Base-by-base conservation (phyloP, 2,113 vertebrate genomes). In the Capricornis sumatraensis region DNA sequence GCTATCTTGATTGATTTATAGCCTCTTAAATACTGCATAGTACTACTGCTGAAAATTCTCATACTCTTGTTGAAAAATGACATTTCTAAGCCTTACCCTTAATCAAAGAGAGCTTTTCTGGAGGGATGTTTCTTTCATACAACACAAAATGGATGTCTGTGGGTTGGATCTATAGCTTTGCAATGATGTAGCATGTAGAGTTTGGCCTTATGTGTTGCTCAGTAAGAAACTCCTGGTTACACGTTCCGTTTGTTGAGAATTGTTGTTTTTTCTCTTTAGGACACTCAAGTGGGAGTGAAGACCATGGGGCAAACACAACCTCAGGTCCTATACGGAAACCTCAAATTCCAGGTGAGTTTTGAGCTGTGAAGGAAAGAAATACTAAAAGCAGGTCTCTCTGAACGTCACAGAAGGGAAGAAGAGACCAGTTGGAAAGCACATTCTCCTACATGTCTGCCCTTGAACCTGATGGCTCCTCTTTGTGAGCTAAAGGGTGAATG, bases 301-400 rank as follows among this genome's bases (percentile, higher is more conserved):
- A 58, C 6, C 52, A 55, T 25, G 93, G 50, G 0, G 16, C 21
- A 10, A 97, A 17, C 57, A 96, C 98, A 0, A 96, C 98, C 74
- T 89, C 96, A 2, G 33, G 57, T 74, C 97, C 98, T 55, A 11
- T 4, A 0, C 95, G 97, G 82, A 98, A 33, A 74, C 53, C 98
- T 76, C 95, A 97, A 85, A 96, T 98, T 95, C 98, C 98, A 96
- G 98, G 98, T 98, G 95, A 95, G 96, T 97, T 94, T 82, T 16
- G 10, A 45, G 19, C 17, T 40, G 5, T 50, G 60, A 64, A 58
- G 23, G 60, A 58, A 23, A 21, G 8, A 16, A 19, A 45, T 17
- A 14, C 21, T 58, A 25, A 86, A 58, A 53, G 14, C 14, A 85
- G 36, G 27, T 84, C 55, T 87, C 25, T 87, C n/a, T 55, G 76